Percentiles rank a stretch among this genome's conserved stretches.
These are phyloP conservation scores for Temnothorax nylanderi DNA, from an alignment of 1,140 invertebrate genomes.

Conservation along the genomic window DNA sequence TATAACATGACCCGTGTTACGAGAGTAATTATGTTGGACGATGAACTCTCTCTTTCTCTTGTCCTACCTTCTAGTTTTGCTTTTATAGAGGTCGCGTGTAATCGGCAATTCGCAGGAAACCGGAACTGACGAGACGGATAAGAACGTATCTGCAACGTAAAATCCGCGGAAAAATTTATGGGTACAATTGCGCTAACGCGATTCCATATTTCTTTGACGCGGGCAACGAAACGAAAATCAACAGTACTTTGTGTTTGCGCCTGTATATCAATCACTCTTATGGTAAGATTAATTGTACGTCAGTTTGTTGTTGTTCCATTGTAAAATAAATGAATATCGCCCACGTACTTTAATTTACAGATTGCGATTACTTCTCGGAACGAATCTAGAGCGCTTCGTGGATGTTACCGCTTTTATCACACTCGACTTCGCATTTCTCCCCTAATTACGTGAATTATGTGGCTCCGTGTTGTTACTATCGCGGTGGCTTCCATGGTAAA, in stretches of 20 bases:
- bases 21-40: slow-evolving; percentile 61
- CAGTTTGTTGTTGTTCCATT: slow-evolving; percentile 1
- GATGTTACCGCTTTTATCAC: slow-evolving; percentile 37
- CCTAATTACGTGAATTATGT: slow-evolving; percentile 50
- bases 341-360: slow-evolving; percentile 36
- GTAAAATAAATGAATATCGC: slow-evolving; percentile 29
- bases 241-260: neutral
- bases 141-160: neutral
- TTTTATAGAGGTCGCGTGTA: slow-evolving; percentile 25
- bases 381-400: neutral
- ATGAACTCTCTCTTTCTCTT: neutral
- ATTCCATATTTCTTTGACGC: neutral
- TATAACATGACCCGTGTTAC: slow-evolving; percentile 54
- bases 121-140: neutral
- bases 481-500: neutral
- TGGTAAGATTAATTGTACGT: neutral
- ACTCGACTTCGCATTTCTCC: slow-evolving; percentile 18
- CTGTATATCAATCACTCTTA: neutral
- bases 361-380: slow-evolving; percentile 4
- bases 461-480: slow-evolving; percentile 7
- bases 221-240: neutral
- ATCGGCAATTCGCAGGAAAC: slow-evolving; percentile 14
- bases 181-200: neutral
- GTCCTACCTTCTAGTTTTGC: neutral
- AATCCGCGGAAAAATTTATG: neutral